Percentiles rank a stretch among this genome's conserved stretches.
Evolutionary conservation across 2,113 vertebrate genomes (phyloP).

Genomic region (Hippolais icterina): DNA sequence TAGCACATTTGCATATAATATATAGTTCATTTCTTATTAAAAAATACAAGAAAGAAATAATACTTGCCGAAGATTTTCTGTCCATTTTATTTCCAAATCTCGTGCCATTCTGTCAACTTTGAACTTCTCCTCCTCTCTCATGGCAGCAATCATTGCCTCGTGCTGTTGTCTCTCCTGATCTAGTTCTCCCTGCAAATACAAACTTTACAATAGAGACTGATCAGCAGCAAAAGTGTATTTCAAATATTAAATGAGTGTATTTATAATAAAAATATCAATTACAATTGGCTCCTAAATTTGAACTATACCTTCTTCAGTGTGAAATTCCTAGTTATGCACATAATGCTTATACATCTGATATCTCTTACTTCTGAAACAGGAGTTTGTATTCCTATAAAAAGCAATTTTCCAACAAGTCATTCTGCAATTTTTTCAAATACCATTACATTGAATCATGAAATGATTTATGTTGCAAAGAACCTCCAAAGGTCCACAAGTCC

Average conservation of each 20-base stretch:
- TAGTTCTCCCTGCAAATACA: conserved; percentile 83
- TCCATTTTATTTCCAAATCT: conserved; percentile 97
- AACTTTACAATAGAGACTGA: conserved; percentile 46
- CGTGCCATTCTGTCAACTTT: conserved; percentile 92
- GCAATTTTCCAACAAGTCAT: neutral
- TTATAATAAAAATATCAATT: neutral
- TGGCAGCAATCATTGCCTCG: conserved; percentile 83
- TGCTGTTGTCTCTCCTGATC: conserved; percentile 91
- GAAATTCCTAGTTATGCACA: neutral
- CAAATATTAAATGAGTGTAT: neutral
- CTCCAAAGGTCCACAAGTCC: neutral
- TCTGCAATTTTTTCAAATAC: neutral
- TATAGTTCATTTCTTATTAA: neutral
- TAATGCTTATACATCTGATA: neutral
- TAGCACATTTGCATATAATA: neutral
- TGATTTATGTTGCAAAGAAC: neutral
- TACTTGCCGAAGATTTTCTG: conserved; percentile 90
- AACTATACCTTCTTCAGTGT: neutral
- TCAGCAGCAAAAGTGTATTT: conserved; percentile 41
- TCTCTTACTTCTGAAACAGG: neutral
- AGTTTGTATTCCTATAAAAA: neutral
- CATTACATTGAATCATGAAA: neutral
- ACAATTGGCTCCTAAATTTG: neutral
- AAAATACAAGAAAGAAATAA: neutral
- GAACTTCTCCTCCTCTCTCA: conserved; percentile 91